Base-by-base conservation (phyloP, 2,113 vertebrate species). In the Ursus arctos region DNA sequence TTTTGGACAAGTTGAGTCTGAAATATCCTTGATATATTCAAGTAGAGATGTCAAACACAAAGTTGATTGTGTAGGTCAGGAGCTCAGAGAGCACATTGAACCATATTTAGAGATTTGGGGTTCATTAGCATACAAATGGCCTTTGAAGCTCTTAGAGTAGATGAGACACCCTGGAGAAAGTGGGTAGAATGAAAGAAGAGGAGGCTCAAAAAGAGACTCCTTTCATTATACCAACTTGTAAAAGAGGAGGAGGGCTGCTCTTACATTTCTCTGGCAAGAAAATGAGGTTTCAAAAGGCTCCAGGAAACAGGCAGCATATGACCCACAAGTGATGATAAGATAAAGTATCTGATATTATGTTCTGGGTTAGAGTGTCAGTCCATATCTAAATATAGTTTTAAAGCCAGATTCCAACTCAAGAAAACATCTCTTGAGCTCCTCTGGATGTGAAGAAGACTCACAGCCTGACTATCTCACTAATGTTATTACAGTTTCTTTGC, bases 401-500 rank as follows among this genome's bases (percentile, higher is more conserved):
- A 96, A 80, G 49, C 49, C 55, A 95, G 90, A 65, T 87, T 97
- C 87, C 36, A 94, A 43, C 19, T 67, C 47, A 76, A 84, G 91
- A 61, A 88, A 96, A 83, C 43, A 96, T 74, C 92, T 92, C 36
- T 49, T 47, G 76, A 61, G 53, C 80, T 72, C 43, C 74, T 28
- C 59, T 94, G 55, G 26, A 88, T 61, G 65, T 59, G 61, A 97
- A 96, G 93, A 97, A 21, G 47, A 61, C 40, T 77, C 57, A 33
- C 7, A 53, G 87, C n/a, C 61, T 82, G 51, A 88, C 31, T 84
- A 69, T 97, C 97, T 97, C 69, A 13, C 53, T 19, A n/a, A 88
- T 95, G 92, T 81, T 91, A 88, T 74, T 76, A 61, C 74, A 96
- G 92, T 96, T 90, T 85, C 94, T 96, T 96, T 94, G 83, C 65